A percentile compares a stretch with the other conserved stretches of the same genome.
Evolutionary conservation across 2,888 invertebrate genomes (phyloP).

Genomic region (Diachrysia chrysitis): DNA sequence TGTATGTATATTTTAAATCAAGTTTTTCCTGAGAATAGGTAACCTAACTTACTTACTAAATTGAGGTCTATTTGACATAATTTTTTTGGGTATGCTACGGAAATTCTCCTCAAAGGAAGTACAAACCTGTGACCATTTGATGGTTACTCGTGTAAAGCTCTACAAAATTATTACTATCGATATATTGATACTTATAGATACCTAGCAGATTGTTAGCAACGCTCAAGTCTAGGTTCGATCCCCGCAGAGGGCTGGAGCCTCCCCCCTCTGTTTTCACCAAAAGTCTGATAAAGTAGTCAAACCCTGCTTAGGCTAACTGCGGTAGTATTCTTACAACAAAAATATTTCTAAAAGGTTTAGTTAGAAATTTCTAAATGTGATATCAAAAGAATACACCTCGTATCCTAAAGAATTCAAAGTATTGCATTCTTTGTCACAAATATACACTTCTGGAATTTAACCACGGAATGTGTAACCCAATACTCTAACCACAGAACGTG

Average conservation of each 20-base stretch:
- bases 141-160: background rate
- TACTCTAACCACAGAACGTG: conserved; percentile 43
- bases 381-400: background rate
- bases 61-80: background rate
- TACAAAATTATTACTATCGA: background rate
- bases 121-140: background rate
- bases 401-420: background rate
- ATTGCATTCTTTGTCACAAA: conserved; percentile 9
- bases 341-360: too few species aligned
- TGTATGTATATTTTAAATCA: too few species aligned
- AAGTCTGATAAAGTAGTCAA: too few species aligned
- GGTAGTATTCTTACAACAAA: too few species aligned
- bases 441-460: conserved; percentile 52
- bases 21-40: too few species aligned
- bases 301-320: too few species aligned
- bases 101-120: background rate
- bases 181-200: background rate
- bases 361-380: too few species aligned
- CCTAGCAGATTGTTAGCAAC: too few species aligned
- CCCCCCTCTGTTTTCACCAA: too few species aligned
- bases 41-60: too few species aligned
- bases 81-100: background rate
- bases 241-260: too few species aligned
- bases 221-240: too few species aligned
- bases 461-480: conserved; percentile 49